Percentiles rank a stretch among this genome's conserved stretches.
Conservation (phyloP, 2,113 vertebrate genomes). For the Zosterops japonicus region DNA sequence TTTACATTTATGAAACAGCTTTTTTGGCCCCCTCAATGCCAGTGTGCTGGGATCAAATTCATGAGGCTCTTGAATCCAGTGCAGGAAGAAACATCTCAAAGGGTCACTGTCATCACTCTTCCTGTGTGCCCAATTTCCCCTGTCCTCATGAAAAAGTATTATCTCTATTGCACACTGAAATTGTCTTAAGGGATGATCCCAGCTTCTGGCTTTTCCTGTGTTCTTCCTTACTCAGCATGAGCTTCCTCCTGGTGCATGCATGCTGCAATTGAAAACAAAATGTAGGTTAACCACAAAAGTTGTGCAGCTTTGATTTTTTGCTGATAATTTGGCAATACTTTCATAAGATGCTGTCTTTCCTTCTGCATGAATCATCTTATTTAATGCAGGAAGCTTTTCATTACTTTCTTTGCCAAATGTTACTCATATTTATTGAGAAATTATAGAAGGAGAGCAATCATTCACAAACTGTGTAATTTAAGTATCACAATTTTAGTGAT, state of each 20-base stretch:
- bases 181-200: not conserved
- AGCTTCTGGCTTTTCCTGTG: not conserved
- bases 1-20: not conserved
- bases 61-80: not conserved
- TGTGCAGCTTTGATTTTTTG: not conserved
- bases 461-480: not conserved
- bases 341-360: not conserved
- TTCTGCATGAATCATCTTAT: not conserved
- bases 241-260: not conserved
- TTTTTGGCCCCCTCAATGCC: not conserved
- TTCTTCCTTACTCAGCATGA: not conserved
- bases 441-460: not conserved
- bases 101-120: not conserved
- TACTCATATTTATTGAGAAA: not conserved
- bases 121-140: not conserved
- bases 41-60: not conserved
- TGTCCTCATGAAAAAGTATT: not conserved
- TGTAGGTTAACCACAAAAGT: not conserved
- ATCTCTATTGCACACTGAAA: not conserved
- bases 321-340: not conserved
- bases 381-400: not conserved
- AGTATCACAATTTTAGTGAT: not conserved
- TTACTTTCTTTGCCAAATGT: not conserved
- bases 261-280: not conserved
- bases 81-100: not conserved